These are phyloP conservation scores for Coelopa frigida DNA, from an alignment of 1,140 invertebrate genomes.

Conservation along the genomic window DNA sequence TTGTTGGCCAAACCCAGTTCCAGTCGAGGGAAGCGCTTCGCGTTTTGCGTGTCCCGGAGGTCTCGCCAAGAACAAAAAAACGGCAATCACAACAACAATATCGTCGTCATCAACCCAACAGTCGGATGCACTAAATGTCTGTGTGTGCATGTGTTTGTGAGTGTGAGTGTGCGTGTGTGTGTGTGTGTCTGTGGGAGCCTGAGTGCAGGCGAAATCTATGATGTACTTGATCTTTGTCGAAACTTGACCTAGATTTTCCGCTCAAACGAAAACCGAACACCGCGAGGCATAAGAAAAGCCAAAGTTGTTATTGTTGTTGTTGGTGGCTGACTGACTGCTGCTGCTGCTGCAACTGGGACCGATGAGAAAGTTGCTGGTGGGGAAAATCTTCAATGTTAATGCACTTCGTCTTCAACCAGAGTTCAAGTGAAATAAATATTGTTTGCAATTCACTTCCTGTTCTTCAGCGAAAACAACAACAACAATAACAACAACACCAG, in stretches of 20 bases:
- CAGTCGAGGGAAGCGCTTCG: no score
- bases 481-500: no score
- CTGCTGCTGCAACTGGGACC: no score
- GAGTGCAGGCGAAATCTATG: conserved; percentile 4
- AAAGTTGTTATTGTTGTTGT: no score
- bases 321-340: no score
- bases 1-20: no score
- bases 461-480: no score
- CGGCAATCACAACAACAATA: no score
- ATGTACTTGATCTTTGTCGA: conserved; percentile 13
- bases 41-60: no score
- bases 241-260: conserved; percentile 11
- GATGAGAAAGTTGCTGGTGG: conserved; percentile 3
- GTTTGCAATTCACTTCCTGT: conserved; percentile 10
- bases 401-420: conserved; percentile 2
- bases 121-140: no score
- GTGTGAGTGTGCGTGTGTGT: neutral
- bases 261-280: neutral
- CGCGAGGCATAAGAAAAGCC: neutral
- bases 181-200: conserved; percentile 1
- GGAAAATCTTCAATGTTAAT: conserved; percentile 2
- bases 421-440: conserved; percentile 11
- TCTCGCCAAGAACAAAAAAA: no score
- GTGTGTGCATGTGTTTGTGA: conserved; percentile 3
- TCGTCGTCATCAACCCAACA: no score